Evolutionary conservation across 2,797 vertebrate genomes (phyloP).

Genomic region (Peromyscus nudipes): DNA sequence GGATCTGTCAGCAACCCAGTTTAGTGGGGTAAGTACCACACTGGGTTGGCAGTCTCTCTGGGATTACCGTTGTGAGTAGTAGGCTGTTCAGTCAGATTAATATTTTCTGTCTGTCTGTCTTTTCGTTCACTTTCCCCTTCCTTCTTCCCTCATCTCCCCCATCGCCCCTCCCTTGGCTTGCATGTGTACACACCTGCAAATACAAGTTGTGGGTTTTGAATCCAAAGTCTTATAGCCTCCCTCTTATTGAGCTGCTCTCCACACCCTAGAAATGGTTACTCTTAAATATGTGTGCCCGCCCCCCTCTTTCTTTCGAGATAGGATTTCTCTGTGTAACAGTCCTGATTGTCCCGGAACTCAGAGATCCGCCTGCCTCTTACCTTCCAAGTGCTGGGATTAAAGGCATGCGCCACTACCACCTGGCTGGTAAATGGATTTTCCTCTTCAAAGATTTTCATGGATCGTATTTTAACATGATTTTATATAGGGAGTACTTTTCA

Average conservation of each 20-base stretch:
- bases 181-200: no score
- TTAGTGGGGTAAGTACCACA: background rate
- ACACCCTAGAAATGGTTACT: background rate
- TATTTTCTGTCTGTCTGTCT: background rate
- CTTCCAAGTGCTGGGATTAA: background rate
- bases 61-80: background rate
- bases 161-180: background rate
- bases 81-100: background rate
- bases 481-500: background rate
- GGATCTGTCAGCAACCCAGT: background rate
- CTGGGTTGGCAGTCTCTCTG: background rate
- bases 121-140: background rate
- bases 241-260: background rate
- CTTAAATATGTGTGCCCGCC: background rate
- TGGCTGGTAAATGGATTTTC: background rate
- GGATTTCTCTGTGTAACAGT: background rate
- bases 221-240: background rate
- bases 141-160: background rate
- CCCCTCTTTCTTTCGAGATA: no score
- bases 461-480: background rate
- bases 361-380: background rate
- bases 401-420: background rate
- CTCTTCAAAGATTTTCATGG: background rate
- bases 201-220: background rate
- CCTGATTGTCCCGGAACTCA: background rate